Base-by-base conservation (phyloP, 2,113 vertebrate genomes). In the Brienomyrus longianalis region DNA sequence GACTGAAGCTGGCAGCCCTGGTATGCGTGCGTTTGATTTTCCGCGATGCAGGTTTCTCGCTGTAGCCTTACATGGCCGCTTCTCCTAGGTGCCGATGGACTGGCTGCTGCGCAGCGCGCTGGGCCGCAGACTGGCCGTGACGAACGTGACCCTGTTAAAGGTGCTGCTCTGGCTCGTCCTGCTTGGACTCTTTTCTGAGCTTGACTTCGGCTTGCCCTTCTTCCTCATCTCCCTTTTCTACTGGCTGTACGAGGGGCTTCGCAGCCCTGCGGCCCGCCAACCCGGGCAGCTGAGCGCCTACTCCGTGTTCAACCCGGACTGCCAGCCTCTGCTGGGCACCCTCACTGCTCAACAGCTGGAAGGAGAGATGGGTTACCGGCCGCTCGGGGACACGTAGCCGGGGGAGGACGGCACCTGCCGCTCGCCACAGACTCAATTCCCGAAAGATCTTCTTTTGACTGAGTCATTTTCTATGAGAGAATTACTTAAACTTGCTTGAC, bases 221-320 rank as follows among this genome's bases (percentile, higher is more conserved):
- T 98, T 98, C 48, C 84, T 98, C 17, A 91, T 98, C n/a, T 98
- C 98, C 1, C 93, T 98, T 31, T 97, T 98, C 91, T 98, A 98
- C 94, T 99, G 98, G 97, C 95, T 99, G 89, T 97, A 98, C 13
- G 96, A 97, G 11, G 97, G 97, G 86, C 97, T 96, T 0, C 96
- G 97, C 3, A 95, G 94, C 90, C 96, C 97, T 0, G 92, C 89
- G 23, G 93, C 94, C 43, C 95, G 94, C 15, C 91, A 94, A 85
- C 95, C 92, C 0, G 98, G 97, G 74, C 98, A 98, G 92, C 93
- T 96, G 90, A 99, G 98, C 0, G 98, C 98, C 19, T 99, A 99
- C 91, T 99, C 98, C 0, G 98, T 99, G 5, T 99, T 99, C 94
- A 99, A 99, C 91, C 98, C 98, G 0, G 96, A 97, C 91, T 99